A percentile compares a stretch with the other conserved stretches of the same genome.
These are phyloP conservation scores for Callipepla squamata DNA, from an alignment of 2,113 vertebrate genomes.

Conservation along the genomic window DNA sequence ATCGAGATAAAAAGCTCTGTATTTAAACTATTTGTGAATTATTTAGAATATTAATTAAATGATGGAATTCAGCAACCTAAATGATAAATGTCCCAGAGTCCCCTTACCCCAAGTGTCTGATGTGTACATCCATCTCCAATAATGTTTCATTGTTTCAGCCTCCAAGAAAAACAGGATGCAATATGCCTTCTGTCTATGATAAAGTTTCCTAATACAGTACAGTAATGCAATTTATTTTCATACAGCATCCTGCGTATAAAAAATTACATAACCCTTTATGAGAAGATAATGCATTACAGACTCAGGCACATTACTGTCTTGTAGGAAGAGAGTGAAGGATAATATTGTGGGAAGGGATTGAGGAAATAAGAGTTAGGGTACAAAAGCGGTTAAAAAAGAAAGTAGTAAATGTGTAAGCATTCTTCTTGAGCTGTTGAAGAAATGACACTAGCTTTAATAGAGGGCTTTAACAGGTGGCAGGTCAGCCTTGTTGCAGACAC, in stretches of 20 bases:
- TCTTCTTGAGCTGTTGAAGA: not conserved
- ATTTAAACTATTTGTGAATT: not conserved
- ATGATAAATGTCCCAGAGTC: not conserved
- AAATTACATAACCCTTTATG: conserved; percentile 70
- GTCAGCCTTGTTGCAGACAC: not conserved
- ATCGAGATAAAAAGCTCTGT: not conserved
- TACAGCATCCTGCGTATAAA: conserved; percentile 70
- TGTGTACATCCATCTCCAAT: conserved; percentile 18
- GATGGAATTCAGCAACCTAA: conserved; percentile 28
- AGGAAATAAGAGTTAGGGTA: conserved; percentile 34
- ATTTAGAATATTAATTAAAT: conserved; percentile 32
- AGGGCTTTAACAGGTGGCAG: not conserved
- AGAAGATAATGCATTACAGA: conserved; percentile 71
- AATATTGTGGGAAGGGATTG: conserved; percentile 31
- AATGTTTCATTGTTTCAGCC: conserved; percentile 24
- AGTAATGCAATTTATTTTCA: conserved; percentile 72
- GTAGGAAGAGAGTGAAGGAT: conserved; percentile 66
- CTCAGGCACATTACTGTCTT: conserved; percentile 42
- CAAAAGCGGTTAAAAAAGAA: conserved; percentile 36
- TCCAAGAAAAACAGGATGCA: conserved; percentile 70
- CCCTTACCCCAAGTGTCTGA: not conserved
- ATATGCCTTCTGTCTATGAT: conserved; percentile 67
- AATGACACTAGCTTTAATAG: not conserved
- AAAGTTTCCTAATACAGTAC: conserved; percentile 71
- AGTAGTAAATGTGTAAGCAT: not conserved